phyloP scores from a whole-genome alignment of 2,113 vertebrate species.

The Corythaixoides concolor region DNA sequence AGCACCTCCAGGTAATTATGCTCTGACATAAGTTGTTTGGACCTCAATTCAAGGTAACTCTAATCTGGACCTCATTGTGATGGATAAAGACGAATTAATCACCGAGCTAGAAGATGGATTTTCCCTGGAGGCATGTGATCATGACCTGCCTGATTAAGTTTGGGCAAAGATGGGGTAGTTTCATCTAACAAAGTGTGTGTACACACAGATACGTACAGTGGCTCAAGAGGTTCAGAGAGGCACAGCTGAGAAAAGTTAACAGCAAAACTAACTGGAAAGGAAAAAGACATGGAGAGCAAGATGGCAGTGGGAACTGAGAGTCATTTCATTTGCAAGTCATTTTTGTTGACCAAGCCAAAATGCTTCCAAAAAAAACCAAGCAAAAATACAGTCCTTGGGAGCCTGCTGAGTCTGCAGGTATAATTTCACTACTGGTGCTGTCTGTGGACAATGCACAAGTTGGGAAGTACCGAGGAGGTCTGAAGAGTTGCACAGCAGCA shows the following conservation, averaged over 20 bases:
- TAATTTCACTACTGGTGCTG: background rate
- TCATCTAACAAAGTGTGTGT: fast-evolving
- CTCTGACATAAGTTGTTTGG: constrained; percentile 15
- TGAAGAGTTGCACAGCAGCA: background rate
- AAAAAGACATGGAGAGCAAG: background rate
- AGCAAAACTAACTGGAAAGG: background rate
- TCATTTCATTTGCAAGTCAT: background rate
- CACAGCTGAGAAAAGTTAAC: background rate
- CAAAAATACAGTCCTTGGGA: background rate
- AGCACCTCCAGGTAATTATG: constrained; percentile 31
- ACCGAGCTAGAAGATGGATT: background rate
- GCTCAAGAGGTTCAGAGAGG: background rate
- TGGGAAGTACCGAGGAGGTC: background rate
- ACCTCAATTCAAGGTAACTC: background rate
- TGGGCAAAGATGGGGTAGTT: background rate
- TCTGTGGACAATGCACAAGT: background rate
- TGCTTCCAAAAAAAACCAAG: background rate
- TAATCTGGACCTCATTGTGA: background rate
- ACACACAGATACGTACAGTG: background rate
- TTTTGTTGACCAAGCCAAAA: background rate
- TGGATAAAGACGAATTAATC: background rate
- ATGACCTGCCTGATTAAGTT: background rate
- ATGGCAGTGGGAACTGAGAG: background rate
- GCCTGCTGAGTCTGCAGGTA: background rate
- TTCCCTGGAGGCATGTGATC: background rate